Conservation (phyloP, 2,113 vertebrate genomes). For the Limanda limanda region DNA sequence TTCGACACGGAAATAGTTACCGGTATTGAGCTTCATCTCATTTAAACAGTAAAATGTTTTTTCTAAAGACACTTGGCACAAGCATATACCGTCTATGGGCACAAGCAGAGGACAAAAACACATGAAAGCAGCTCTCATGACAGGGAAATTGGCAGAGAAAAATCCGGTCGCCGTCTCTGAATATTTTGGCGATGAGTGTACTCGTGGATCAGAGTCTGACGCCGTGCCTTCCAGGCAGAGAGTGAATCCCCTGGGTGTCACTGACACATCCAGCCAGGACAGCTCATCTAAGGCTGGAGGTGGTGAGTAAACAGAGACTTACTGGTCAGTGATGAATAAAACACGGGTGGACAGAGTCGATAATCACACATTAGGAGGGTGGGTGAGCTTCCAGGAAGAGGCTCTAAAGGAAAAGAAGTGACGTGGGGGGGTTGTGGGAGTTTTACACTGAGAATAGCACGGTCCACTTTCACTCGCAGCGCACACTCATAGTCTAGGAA, state of each 20-base stretch:
- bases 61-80: neutral
- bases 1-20: neutral
- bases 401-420: slow-evolving; percentile 37
- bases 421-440: neutral
- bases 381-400: slow-evolving; percentile 52
- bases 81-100: too few species aligned
- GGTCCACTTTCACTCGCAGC: slow-evolving; percentile 9
- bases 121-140: slow-evolving; percentile 14
- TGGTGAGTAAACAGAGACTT: slow-evolving; percentile 48
- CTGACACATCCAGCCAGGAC: slow-evolving; percentile 51
- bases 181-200: slow-evolving; percentile 44
- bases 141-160: neutral
- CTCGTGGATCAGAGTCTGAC: slow-evolving; percentile 43
- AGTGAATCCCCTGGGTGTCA: slow-evolving; percentile 13
- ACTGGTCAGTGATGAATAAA: slow-evolving; percentile 41
- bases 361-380: slow-evolving; percentile 12
- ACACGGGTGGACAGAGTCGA: slow-evolving; percentile 19
- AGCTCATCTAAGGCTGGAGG: slow-evolving; percentile 21
- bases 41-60: neutral
- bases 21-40: neutral
- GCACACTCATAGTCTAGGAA: slow-evolving; percentile 39
- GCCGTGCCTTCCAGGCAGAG: slow-evolving; percentile 49
- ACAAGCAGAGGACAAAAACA: slow-evolving; percentile 18
- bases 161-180: slow-evolving; percentile 18
- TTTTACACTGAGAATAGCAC: slow-evolving; percentile 18